Evolutionary conservation across 2,888 invertebrate genomes (phyloP).

Genomic region (Meloe dianella): DNA sequence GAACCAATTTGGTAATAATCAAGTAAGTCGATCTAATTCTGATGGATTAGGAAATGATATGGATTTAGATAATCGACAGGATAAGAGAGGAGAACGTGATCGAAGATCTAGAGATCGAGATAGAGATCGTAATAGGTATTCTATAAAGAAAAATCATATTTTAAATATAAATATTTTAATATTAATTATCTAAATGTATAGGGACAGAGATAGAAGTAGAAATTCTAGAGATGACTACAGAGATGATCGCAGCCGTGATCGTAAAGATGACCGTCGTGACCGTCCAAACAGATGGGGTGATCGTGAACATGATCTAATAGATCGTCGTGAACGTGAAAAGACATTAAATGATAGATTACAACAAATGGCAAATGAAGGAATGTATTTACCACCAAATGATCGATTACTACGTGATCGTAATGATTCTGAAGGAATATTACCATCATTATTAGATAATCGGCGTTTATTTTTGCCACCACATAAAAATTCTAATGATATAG

Average conservation of each 20-base stretch:
- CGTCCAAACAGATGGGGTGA: conserved; percentile 53
- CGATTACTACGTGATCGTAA: conserved; percentile 31
- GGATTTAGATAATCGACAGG: conserved; percentile 33
- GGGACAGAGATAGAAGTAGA: conserved; percentile 49
- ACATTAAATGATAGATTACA: conserved; percentile 50
- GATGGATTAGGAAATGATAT: conserved; percentile 17
- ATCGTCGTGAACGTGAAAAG: conserved; percentile 48
- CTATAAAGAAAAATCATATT: background rate
- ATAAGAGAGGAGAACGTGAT: conserved; percentile 39
- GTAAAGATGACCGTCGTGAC: conserved; percentile 41
- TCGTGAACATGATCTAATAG: conserved; percentile 39
- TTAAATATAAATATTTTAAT: background rate
- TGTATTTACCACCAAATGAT: conserved; percentile 2
- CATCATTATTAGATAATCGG: conserved; percentile 18
- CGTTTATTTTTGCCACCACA: conserved; percentile 26
- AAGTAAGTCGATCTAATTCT: conserved; percentile 14
- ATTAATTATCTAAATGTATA: conserved; percentile 40
- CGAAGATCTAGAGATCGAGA: conserved; percentile 50
- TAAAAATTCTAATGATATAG: conserved; percentile 22
- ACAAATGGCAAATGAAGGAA: conserved; percentile 49
- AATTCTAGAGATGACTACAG: conserved; percentile 41
- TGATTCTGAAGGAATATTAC: conserved; percentile 24
- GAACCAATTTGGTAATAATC: conserved; percentile 34
- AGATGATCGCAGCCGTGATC: conserved; percentile 47
- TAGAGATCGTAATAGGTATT: conserved; percentile 43